Evolutionary conservation across 1,140 invertebrate species (phyloP).

Genomic region (Pseudachorutes palmiensis): DNA sequence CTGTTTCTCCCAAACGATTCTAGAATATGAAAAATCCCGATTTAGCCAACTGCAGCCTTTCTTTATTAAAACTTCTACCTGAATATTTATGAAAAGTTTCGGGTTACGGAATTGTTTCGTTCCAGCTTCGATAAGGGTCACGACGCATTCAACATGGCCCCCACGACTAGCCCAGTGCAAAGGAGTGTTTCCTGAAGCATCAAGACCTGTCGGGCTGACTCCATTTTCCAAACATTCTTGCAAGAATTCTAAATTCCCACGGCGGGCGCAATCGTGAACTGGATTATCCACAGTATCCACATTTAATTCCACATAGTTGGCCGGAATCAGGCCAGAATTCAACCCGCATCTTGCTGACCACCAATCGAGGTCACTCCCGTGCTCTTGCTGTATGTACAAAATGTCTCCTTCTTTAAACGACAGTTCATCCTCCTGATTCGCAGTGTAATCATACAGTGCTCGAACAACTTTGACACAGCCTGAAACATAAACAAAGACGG

Average conservation of each 20-base stretch:
- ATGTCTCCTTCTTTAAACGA: slow-evolving; percentile 61
- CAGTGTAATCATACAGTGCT: slow-evolving; percentile 53
- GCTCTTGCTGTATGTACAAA: slow-evolving; percentile 55
- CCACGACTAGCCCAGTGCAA: slow-evolving; percentile 48
- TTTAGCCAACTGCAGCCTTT: neutral
- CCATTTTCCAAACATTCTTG: slow-evolving; percentile 56
- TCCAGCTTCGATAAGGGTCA: slow-evolving; percentile 41
- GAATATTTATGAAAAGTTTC: slow-evolving; percentile 44
- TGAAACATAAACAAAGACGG: slow-evolving; percentile 39
- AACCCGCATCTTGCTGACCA: slow-evolving; percentile 56
- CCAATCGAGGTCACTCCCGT: slow-evolving; percentile 48
- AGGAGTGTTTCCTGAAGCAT: slow-evolving; percentile 59
- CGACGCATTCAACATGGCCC: slow-evolving; percentile 49
- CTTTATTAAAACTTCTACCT: slow-evolving; percentile 4
- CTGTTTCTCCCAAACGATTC: slow-evolving; percentile 58
- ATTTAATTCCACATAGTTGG: slow-evolving; percentile 58
- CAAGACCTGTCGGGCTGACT: slow-evolving; percentile 60
- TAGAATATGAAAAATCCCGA: slow-evolving; percentile 28
- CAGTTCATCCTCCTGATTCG: slow-evolving; percentile 51
- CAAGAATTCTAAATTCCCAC: slow-evolving; percentile 58
- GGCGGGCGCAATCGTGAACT: slow-evolving; percentile 61
- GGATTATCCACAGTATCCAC: slow-evolving; percentile 56
- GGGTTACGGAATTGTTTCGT: slow-evolving; percentile 28
- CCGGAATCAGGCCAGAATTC: slow-evolving; percentile 55
- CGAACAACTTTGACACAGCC: slow-evolving; percentile 55